Base-by-base conservation (phyloP, 2,888 invertebrate genomes). In the Andrena bucephala region DNA sequence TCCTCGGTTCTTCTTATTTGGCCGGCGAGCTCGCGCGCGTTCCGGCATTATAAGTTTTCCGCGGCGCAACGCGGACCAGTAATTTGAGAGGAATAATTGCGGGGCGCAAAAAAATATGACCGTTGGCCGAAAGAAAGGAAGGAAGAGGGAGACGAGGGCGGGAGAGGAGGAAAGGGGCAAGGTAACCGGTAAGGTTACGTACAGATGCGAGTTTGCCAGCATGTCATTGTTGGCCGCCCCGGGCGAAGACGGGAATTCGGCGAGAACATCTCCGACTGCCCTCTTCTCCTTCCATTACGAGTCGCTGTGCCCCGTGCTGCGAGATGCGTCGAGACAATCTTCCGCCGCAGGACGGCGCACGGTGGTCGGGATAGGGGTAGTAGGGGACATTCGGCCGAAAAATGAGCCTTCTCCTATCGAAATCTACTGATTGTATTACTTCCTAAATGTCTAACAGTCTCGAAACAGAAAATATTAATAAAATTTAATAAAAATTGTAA, bases 1-100 rank as follows among this genome's bases (percentile, higher is more conserved):
- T n/a, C 24, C 2, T 63, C 57, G 79, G 67, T 74, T 74, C 70
- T 82, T 86, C 76, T 84, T 81, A 74, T 81, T 77, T 66, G 65
- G 77, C 83, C 77, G 71, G 54, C 50, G 77, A 71, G 78, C 16
- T 50, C 24, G 54, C 74, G 75, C 42, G 63, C 50, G 76, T 63
- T 65, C 70, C 36, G 72, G 69, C 69, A 87, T 87, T 85, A 85
- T 81, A 85, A 89, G 90, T 92, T 92, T 90, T 90, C 91, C 90
- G 85, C 88, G 89, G 87, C 86, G 87, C 85, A 89, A 83, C 83
- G 74, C 87, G 83, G 86, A 85, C 87, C 89, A 82, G 92, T 90
- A 92, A 92, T 92, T 92, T 90, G 86, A 90, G 89, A 89, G 89
- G 90, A 91, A 92, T 92, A 92, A 93, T 93, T 91, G 92, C 89